Evolutionary conservation across 2,113 vertebrate species (phyloP), one percentile per base, ranked within the genome.

Genomic region (Poeciliopsis turrubarensis): DNA sequence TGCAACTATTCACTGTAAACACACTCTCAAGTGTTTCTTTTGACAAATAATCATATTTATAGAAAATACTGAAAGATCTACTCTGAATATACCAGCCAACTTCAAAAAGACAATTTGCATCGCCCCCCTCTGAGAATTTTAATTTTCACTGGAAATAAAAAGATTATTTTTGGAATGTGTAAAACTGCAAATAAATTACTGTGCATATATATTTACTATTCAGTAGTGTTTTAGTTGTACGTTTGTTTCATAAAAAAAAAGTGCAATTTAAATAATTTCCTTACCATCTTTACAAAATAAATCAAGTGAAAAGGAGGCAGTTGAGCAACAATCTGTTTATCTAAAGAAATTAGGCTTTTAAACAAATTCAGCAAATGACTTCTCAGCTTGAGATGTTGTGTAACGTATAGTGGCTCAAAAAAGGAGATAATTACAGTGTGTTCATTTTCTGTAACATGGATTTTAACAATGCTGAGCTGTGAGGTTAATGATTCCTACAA

Each of bases 401-500:
- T 65, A 89, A 84, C 76, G 12, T 72, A 57, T 10, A 73, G 57
- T 78, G 78, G 75, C 60, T 75, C 34, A 78, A 76, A 79, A 80
- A 70, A 26, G 27, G 61, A 12, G 29, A 79, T 83, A 86, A 90
- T 89, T 86, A 83, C 73, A 62, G 61, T 73, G 65, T 89, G 82
- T 87, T 82, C 73, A 41, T 83, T 92, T 87, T 84, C 78, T 70
- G 72, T 74, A 39, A 51, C 22, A 3, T 22, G 26, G 68, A 82
- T 72, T 75, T 83, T 65, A 78, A 78, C 82, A 83, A 77, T 84
- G 75, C 73, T 2, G 61, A 76, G 71, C 80, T 72, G 73, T 4
- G 34, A 68, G 86, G 79, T 89, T 90, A 91, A 87, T 88, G 81
- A 89, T 82, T 89, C 83, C 83, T 89, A 72, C 68, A n/a, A 80